Base-by-base conservation (phyloP, 2,113 vertebrate genomes). In the Elachura formosa region DNA sequence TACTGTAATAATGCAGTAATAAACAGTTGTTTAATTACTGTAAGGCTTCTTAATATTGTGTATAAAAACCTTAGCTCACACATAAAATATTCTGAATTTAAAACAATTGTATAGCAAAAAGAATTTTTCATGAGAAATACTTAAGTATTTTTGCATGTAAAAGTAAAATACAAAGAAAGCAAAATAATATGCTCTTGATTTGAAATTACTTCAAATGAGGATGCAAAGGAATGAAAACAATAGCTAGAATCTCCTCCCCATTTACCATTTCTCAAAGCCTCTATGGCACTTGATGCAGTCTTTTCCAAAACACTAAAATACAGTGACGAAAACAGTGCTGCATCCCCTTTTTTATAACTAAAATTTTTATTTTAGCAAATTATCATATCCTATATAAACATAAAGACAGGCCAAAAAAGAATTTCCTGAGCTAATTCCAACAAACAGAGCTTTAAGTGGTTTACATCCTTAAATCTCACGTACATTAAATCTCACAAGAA, bases 151-250 rank as follows among this genome's bases (percentile, higher is more conserved):
- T 92, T 91, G 58, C 69, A 83, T 91, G 66, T 84, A 95, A 93
- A 96, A 95, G 62, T 94, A 63, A 85, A 85, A 84, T 87, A 93
- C 73, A 96, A 94, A 94, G 92, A 85, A 92, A 90, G 80, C 41
- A 94, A 90, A 95, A 97, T 95, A 94, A 97, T 97, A 91, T 94
- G 84, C 71, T 95, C 87, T 92, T 96, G 96, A 97, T 94, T 96
- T 97, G 78, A 98, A 98, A 97, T 94, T 84, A 98, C 98, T 98
- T 98, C 98, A 98, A 98, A 98, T 90, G 80, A 97, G 97, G 95
- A 98, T 97, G 97, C 97, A 98, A 98, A 98, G 98, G 97, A 99
- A 98, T 98, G 97, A 98, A 98, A 99, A 99, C 97, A 99, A 99
- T 98, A 98, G 97, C 94, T 95, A 98, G 98, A 98, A 98, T 98